phyloP scores from a whole-genome alignment of 2,113 vertebrate species.

The Synodontis membranacea region DNA sequence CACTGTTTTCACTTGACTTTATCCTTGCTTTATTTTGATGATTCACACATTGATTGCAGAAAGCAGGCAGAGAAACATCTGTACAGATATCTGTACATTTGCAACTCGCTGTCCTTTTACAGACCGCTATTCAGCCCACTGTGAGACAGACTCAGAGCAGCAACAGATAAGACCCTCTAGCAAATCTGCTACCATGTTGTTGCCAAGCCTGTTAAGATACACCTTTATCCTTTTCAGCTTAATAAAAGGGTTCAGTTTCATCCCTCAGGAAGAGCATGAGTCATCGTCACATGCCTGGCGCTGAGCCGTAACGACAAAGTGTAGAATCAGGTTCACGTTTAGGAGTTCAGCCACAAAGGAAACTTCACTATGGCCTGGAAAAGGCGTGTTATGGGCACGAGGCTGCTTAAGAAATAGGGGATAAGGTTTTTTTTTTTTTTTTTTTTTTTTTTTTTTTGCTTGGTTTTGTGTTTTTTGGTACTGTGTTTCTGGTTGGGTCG shows the following conservation, averaged over 20 bases:
- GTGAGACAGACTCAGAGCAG: slow-evolving; percentile 12
- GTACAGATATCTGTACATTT: background rate
- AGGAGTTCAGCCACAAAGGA: slow-evolving; percentile 9
- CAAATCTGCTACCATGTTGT: slow-evolving; percentile 6
- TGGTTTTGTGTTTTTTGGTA: background rate
- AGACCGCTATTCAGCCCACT: background rate
- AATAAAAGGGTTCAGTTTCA: slow-evolving; percentile 34
- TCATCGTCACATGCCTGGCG: slow-evolving; percentile 14
- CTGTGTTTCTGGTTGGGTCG: too few relatives aligned
- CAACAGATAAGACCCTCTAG: background rate
- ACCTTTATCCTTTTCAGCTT: slow-evolving; percentile 10
- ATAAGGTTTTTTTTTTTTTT: background rate
- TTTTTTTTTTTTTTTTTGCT: background rate
- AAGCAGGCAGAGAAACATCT: slow-evolving; percentile 48
- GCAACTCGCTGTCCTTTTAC: slow-evolving; percentile 29
- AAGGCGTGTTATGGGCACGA: background rate
- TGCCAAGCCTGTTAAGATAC: slow-evolving; percentile 23
- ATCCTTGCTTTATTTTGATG: slow-evolving; percentile 25
- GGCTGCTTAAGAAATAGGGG: background rate
- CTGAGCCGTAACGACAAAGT: slow-evolving; percentile 14
- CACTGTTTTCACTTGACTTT: background rate
- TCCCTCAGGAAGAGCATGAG: slow-evolving; percentile 29
- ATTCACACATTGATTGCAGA: slow-evolving; percentile 40
- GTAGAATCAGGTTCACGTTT: slow-evolving; percentile 11
- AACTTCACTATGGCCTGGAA: background rate